Conservation (phyloP, 1,140 invertebrate genomes). For the Euborellia annulipes region DNA sequence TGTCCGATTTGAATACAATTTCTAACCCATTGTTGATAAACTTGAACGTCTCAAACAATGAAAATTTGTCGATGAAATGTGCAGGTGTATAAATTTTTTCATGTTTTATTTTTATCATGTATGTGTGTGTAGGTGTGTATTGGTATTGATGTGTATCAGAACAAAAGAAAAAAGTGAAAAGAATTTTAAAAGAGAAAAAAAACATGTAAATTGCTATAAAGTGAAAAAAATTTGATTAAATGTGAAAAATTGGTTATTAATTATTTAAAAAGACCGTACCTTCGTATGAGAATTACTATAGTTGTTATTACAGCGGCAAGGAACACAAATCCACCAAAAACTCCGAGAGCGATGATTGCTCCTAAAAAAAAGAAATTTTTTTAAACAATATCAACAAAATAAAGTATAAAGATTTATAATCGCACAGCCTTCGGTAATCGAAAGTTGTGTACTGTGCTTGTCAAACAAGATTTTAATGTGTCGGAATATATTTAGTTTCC, state of each 20-base stretch:
- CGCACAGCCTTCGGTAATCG: no score
- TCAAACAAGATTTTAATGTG: no score
- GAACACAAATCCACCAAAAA: conserved; percentile 80
- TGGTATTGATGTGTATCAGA: neutral
- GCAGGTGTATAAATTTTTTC: no score
- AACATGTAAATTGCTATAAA: conserved; percentile 16
- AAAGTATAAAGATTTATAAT: no score
- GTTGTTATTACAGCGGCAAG: conserved; percentile 77
- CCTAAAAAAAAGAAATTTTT: conserved; percentile 26
- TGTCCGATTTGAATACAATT: no score
- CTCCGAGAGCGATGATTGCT: conserved; percentile 74
- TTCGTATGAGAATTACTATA: conserved; percentile 72
- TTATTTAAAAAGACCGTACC: conserved; percentile 39
- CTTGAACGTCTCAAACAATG: no score
- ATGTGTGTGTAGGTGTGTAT: neutral
- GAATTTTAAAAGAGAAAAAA: conserved; percentile 14
- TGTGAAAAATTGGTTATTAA: neutral
- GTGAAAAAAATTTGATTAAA: neutral
- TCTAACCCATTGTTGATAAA: no score
- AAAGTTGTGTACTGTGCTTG: no score
- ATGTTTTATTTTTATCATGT: no score
- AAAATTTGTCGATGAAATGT: no score
- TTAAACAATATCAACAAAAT: no score
- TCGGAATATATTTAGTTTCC: no score
- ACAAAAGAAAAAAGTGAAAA: neutral